These are phyloP conservation scores for Eptatretus burgeri DNA, from an alignment of 2,113 vertebrate species.

Conservation along the genomic window DNA sequence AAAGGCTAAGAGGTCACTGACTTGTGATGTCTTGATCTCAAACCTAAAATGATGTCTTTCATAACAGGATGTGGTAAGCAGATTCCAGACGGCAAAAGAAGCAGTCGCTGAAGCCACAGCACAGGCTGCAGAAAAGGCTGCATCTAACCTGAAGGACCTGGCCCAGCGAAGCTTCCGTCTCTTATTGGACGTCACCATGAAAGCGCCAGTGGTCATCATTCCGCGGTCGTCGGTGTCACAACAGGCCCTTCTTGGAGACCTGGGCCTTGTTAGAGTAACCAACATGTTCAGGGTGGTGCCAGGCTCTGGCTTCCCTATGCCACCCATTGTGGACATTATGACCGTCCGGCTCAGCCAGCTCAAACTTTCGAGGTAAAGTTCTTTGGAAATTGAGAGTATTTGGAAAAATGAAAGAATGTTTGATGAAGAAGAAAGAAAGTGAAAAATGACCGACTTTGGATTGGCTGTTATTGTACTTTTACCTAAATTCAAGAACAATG, in stretches of 20 bases:
- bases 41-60: too few species aligned
- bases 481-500: too few species aligned
- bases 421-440: too few species aligned
- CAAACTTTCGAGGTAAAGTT: conserved; percentile 43
- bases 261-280: conserved; percentile 53
- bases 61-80: conserved; percentile 43
- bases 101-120: conserved; percentile 42
- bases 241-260: conserved; percentile 40
- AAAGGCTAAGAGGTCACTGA: too few species aligned
- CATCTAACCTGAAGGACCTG: conserved; percentile 47
- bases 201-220: conserved; percentile 62
- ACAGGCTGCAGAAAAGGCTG: conserved; percentile 59
- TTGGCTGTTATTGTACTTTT: too few species aligned
- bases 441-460: too few species aligned
- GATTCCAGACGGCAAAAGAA: conserved; percentile 57
- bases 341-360: conserved; percentile 44
- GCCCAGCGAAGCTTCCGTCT: conserved; percentile 66
- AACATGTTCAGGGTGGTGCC: conserved; percentile 38
- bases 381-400: too few species aligned
- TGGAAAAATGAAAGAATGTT: too few species aligned
- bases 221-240: conserved; percentile 48
- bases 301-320: conserved; percentile 21
- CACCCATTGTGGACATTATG: conserved; percentile 54
- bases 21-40: too few species aligned
- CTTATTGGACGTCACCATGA: conserved; percentile 37